These are phyloP conservation scores for Amphibalanus amphitrite DNA, from an alignment of 1,140 invertebrate species.

Conservation along the genomic window DNA sequence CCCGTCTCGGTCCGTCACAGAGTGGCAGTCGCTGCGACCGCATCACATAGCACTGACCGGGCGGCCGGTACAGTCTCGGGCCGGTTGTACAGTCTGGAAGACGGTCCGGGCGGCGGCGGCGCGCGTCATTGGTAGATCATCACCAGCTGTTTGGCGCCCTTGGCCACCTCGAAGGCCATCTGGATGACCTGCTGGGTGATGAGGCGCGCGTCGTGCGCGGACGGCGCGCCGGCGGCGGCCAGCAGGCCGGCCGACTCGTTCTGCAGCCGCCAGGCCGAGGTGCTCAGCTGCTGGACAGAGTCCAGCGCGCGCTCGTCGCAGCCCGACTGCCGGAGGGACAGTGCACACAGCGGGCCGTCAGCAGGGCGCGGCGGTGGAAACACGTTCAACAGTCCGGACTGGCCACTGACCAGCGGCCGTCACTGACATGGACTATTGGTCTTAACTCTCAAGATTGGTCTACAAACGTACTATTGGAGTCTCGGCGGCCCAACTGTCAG, in stretches of 20 bases:
- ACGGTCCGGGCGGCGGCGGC: too few species aligned
- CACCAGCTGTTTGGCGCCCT: slow-evolving; percentile 75
- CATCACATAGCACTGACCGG: background rate
- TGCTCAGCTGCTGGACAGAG: slow-evolving; percentile 45
- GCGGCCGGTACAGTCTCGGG: background rate
- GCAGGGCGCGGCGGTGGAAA: too few species aligned
- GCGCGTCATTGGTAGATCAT: slow-evolving; percentile 40
- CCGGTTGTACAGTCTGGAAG: background rate
- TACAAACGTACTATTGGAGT: too few species aligned
- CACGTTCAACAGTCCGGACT: too few species aligned
- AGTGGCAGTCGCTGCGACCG: background rate
- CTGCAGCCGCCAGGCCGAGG: slow-evolving; percentile 46
- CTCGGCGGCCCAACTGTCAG: too few species aligned
- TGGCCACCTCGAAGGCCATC: slow-evolving; percentile 79
- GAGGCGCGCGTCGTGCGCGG: slow-evolving; percentile 17
- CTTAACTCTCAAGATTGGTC: too few species aligned
- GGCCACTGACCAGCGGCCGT: too few species aligned
- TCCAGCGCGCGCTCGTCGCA: slow-evolving; percentile 20
- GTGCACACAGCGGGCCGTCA: too few species aligned
- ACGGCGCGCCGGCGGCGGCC: slow-evolving; percentile 10
- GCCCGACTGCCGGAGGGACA: slow-evolving; percentile 7
- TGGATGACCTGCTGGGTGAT: slow-evolving; percentile 54
- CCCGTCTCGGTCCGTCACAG: background rate
- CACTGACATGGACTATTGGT: too few species aligned
- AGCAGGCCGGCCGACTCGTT: slow-evolving; percentile 50